A percentile compares a stretch with the other conserved stretches of the same genome.
Evolutionary conservation across 2,888 invertebrate species (phyloP).

Genomic region (Sicus ferrugineus): DNA sequence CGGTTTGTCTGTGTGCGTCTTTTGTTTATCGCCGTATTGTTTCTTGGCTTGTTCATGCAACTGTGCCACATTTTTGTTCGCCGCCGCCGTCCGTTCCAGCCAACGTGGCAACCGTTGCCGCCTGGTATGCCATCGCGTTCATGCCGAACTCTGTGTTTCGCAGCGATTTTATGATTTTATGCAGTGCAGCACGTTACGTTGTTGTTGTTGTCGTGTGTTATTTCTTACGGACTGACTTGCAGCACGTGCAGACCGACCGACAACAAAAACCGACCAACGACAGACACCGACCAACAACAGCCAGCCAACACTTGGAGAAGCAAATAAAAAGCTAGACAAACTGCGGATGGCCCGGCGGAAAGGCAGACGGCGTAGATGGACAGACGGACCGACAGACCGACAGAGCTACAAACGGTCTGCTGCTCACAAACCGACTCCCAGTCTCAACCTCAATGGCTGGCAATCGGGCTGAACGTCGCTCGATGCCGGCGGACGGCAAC

Average conservation of each 20-base stretch:
- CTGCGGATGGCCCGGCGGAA: neutral
- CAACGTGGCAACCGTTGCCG: conserved; percentile 12
- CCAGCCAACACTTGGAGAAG: neutral
- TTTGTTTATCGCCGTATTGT: neutral
- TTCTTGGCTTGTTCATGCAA: conserved; percentile 26
- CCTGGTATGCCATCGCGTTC: conserved; percentile 18
- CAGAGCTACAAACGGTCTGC: neutral
- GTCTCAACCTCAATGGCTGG: neutral
- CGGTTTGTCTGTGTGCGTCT: neutral
- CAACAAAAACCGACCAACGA: too few species aligned
- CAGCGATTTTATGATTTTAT: conserved; percentile 19
- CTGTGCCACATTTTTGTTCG: conserved; percentile 36
- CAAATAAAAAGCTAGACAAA: neutral
- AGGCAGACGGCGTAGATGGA: neutral
- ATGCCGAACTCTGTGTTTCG: conserved; percentile 12
- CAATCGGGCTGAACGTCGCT: neutral
- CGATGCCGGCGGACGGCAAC: neutral
- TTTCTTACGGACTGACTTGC: conserved; percentile 25
- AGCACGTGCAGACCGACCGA: conserved; percentile 28
- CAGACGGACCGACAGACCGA: neutral
- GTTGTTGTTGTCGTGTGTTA: conserved; percentile 26
- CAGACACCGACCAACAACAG: too few species aligned
- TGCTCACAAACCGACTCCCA: neutral
- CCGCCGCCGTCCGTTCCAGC: conserved; percentile 15
- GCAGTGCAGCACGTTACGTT: too few species aligned